Conservation (phyloP, 2,113 vertebrate genomes). For the Silurus meridionalis region DNA sequence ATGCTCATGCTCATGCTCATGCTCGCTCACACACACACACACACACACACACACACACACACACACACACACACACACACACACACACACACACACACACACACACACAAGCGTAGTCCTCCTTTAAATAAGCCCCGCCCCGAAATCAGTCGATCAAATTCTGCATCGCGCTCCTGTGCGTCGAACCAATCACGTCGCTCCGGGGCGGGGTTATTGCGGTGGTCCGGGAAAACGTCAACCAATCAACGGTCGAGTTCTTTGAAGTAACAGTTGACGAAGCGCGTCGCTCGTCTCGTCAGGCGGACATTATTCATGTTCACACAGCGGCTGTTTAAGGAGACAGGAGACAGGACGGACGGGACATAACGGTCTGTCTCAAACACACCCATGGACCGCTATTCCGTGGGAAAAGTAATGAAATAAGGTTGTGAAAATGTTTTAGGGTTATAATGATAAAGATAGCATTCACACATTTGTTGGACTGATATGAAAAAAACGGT, state of each 20-base stretch:
- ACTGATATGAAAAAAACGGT: not conserved
- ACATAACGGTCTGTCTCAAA: slow-evolving; percentile 46
- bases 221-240: slow-evolving; percentile 70
- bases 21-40: too few species aligned
- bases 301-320: slow-evolving; percentile 61
- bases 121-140: slow-evolving; percentile 72
- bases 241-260: slow-evolving; percentile 57
- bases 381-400: slow-evolving; percentile 24
- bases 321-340: slow-evolving; percentile 63
- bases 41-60: too few species aligned
- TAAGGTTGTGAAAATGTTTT: not conserved
- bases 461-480: not conserved
- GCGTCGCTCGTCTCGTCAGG: slow-evolving; percentile 46
- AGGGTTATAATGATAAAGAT: not conserved
- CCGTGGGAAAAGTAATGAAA: not conserved
- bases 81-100: too few species aligned
- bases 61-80: too few species aligned
- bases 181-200: slow-evolving; percentile 65
- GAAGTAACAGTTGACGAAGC: slow-evolving; percentile 63
- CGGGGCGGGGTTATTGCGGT: slow-evolving; percentile 65
- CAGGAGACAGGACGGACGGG: slow-evolving; percentile 56
- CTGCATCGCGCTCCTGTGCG: slow-evolving; percentile 61
- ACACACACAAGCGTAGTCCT: slow-evolving; percentile 17
- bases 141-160: slow-evolving; percentile 82
- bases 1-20: too few species aligned